Evolutionary conservation across 2,888 invertebrate species (phyloP).

Genomic region (Coecobrya sp.): DNA sequence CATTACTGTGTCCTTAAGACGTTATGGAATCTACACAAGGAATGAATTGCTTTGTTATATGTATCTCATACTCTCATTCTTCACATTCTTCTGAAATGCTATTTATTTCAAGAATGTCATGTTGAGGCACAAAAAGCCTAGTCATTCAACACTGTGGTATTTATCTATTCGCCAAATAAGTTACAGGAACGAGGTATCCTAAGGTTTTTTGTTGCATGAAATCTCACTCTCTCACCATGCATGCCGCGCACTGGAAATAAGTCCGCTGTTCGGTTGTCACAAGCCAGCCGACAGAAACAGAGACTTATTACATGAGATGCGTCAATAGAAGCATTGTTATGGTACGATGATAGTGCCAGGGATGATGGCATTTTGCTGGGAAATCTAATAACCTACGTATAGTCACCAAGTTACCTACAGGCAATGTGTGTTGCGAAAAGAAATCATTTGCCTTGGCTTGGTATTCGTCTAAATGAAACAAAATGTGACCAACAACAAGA

Average conservation of each 20-base stretch:
- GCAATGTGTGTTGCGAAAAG: no score
- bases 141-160: not conserved
- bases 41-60: not conserved
- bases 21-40: not conserved
- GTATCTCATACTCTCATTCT: not conserved
- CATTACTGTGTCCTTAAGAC: not conserved
- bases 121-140: not conserved
- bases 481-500: not conserved
- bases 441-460: constrained; percentile 11
- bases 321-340: not conserved
- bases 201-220: constrained; percentile 57
- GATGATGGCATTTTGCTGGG: not conserved
- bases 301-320: no score
- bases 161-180: not conserved
- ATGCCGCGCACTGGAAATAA: not conserved
- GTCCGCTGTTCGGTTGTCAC: not conserved
- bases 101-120: not conserved
- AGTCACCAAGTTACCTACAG: no score
- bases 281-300: no score
- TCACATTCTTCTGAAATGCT: not conserved
- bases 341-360: no score
- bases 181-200: not conserved
- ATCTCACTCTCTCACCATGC: no score
- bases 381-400: not conserved
- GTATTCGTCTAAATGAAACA: not conserved